A percentile compares a stretch with the other conserved stretches of the same genome.
Conservation (phyloP, 2,797 vertebrate species). For the Microctenopoma steveboyesi region DNA sequence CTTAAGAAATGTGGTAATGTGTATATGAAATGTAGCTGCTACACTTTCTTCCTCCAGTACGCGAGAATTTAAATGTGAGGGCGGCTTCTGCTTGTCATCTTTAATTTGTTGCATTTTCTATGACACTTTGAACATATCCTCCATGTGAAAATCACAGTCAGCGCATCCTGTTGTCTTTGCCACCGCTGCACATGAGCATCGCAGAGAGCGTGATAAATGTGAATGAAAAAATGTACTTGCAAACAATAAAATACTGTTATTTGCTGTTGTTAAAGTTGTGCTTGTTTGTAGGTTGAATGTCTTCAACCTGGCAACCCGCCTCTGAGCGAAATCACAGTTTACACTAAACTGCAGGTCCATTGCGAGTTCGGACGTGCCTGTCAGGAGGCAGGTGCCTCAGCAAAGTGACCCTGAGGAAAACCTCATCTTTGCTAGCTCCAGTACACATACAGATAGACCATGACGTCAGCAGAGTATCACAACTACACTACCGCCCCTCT, state of each 20-base stretch:
- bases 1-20: background rate
- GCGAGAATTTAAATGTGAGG: constrained; percentile 17
- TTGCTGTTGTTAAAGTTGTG: too few species aligned
- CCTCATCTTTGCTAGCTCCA: background rate
- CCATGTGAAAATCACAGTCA: constrained; percentile 36
- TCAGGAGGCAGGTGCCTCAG: background rate
- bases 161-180: constrained; percentile 17
- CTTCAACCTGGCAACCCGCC: too few species aligned
- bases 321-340: too few species aligned
- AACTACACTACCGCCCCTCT: background rate
- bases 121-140: constrained; percentile 27
- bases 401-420: background rate
- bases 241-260: too few species aligned
- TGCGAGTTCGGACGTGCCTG: background rate
- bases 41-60: background rate
- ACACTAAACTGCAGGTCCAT: too few species aligned
- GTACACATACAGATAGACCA: background rate
- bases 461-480: constrained; percentile 2
- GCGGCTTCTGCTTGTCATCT: constrained; percentile 19
- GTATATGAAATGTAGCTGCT: too few species aligned
- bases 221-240: too few species aligned
- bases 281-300: too few species aligned
- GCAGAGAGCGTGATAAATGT: constrained; percentile 26
- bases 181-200: constrained; percentile 25
- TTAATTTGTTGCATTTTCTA: constrained; percentile 44